These are phyloP conservation scores for Lepus europaeus DNA, from an alignment of 2,113 vertebrate genomes.

Conservation along the genomic window DNA sequence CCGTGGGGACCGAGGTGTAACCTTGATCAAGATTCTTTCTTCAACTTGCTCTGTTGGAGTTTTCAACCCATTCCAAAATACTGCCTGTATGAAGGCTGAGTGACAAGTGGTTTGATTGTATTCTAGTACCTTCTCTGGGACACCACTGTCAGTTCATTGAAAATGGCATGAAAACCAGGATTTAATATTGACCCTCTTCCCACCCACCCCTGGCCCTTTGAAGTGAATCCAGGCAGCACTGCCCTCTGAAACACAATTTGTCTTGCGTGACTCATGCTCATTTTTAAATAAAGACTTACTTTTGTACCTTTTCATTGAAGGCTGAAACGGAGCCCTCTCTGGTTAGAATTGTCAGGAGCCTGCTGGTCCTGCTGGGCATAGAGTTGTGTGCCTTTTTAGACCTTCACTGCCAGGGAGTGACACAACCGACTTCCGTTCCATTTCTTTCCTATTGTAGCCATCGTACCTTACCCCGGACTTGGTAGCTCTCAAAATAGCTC, in stretches of 20 bases:
- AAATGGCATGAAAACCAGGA: not conserved
- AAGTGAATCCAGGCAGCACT: slow-evolving; percentile 6
- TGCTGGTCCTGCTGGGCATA: not conserved
- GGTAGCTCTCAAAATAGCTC: not conserved
- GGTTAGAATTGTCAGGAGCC: not conserved
- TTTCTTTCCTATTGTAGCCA: not conserved
- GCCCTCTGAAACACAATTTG: slow-evolving; percentile 26
- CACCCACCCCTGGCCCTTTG: not conserved
- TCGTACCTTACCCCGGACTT: not conserved
- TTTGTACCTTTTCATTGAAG: slow-evolving; percentile 4
- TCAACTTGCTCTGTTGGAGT: not conserved
- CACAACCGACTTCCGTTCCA: not conserved
- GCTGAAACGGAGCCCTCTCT: not conserved
- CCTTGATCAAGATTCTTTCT: not conserved
- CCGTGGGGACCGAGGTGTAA: not conserved
- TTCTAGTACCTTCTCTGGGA: slow-evolving; percentile 29
- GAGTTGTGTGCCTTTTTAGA: not conserved
- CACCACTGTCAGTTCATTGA: not conserved
- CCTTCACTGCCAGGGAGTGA: not conserved
- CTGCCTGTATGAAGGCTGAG: not conserved
- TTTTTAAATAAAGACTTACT: slow-evolving; percentile 42
- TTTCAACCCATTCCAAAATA: not conserved
- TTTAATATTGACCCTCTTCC: not conserved
- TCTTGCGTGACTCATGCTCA: not conserved
- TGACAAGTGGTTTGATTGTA: not conserved